Conservation (phyloP, 2,113 vertebrate species). For the Stegastes partitus region DNA sequence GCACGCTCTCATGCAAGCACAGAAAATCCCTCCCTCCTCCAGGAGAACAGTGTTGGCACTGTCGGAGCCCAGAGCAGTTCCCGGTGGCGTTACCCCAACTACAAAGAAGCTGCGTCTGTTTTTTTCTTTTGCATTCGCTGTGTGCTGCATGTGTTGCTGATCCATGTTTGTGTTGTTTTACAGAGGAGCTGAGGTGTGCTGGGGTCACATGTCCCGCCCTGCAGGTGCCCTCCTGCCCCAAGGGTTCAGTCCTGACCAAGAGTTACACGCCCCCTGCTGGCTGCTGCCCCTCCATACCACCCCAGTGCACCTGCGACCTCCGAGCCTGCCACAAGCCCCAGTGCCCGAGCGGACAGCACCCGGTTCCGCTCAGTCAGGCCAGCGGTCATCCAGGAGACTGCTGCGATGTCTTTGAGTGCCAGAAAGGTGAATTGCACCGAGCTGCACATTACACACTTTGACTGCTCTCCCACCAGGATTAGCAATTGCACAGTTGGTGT, state of each 20-base stretch:
- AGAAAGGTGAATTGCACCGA: conserved; percentile 81
- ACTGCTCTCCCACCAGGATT: conserved; percentile 40
- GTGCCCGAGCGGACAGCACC: conserved; percentile 78
- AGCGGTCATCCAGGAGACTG: conserved; percentile 84
- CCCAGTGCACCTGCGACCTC: conserved; percentile 83
- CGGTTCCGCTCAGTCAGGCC: conserved; percentile 69
- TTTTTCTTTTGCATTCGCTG: background rate
- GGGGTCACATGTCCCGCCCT: conserved; percentile 78
- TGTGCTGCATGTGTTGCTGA: too few species aligned
- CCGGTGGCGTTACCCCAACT: background rate
- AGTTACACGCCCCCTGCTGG: conserved; percentile 79
- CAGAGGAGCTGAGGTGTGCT: conserved; percentile 83
- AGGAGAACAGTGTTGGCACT: conserved; percentile 44
- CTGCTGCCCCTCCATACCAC: conserved; percentile 82
- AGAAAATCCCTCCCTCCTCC: background rate
- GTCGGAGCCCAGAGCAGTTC: conserved; percentile 22
- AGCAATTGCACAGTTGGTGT: conserved; percentile 46
- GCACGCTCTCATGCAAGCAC: background rate
- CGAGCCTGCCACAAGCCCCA: conserved; percentile 71
- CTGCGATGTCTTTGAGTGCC: conserved; percentile 83
- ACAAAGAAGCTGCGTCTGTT: background rate
- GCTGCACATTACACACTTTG: conserved; percentile 11
- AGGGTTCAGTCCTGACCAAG: conserved; percentile 81
- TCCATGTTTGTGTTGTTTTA: conserved; percentile 49
- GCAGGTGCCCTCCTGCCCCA: conserved; percentile 77